A percentile compares a stretch with the other conserved stretches of the same genome.
phyloP scores from a whole-genome alignment of 2,797 vertebrate species.

The Poecile montanus region DNA sequence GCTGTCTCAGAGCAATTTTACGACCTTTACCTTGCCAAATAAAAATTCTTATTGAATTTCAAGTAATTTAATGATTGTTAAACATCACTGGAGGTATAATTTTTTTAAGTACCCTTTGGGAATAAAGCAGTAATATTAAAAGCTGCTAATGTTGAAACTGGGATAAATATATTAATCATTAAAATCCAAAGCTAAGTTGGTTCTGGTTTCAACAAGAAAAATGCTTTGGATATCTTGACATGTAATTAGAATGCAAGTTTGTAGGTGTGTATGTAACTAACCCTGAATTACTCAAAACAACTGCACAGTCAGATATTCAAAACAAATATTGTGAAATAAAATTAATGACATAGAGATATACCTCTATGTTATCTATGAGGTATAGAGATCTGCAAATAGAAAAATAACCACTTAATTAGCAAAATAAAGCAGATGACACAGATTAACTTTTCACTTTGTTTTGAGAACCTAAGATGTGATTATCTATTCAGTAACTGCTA shows the following conservation, averaged over 20 bases:
- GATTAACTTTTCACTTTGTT: background rate
- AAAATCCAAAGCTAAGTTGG: background rate
- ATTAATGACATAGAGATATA: background rate
- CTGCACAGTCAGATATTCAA: background rate
- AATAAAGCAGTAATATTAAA: background rate
- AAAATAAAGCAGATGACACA: background rate
- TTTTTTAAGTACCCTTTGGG: background rate
- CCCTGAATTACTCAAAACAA: background rate
- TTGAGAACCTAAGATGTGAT: background rate
- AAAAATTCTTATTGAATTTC: background rate
- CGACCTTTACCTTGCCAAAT: background rate
- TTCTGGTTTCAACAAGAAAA: conserved; percentile 14
- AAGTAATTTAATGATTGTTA: background rate
- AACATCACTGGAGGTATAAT: background rate
- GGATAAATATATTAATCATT: conserved; percentile 30
- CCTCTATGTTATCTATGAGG: background rate
- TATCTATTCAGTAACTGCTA: background rate
- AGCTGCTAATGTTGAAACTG: background rate
- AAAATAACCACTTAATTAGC: background rate
- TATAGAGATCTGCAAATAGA: background rate
- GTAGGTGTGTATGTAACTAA: background rate
- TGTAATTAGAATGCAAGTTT: background rate
- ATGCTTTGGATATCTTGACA: background rate
- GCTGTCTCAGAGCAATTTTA: background rate
- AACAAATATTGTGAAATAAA: conserved; percentile 14